Evolutionary conservation across 2,888 invertebrate genomes (phyloP).

Genomic region (Gastracanthus pulcherrimus): DNA sequence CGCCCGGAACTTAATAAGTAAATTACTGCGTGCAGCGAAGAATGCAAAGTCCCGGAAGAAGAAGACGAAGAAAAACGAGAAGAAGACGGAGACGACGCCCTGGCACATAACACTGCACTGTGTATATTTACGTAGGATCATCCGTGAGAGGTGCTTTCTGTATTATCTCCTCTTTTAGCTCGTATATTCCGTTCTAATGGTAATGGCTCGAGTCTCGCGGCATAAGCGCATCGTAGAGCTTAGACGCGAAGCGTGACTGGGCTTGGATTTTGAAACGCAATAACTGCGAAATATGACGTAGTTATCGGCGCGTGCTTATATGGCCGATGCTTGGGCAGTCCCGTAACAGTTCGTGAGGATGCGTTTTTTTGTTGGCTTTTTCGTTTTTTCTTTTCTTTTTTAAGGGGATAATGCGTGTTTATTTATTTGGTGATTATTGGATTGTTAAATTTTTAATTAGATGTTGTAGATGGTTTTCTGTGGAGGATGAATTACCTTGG

Average conservation of each 20-base stretch:
- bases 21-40: constrained; percentile 72
- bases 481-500: neutral
- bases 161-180: constrained; percentile 13
- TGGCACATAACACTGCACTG: neutral
- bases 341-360: neutral
- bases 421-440: neutral
- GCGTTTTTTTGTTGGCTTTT: too few relatives aligned
- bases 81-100: constrained; percentile 35
- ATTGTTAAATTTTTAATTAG: neutral
- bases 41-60: constrained; percentile 58
- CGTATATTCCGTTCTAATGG: constrained; percentile 24
- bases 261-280: constrained; percentile 6
- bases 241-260: neutral
- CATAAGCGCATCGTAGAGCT: neutral
- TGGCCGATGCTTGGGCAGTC: too few relatives aligned
- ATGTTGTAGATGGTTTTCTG: neutral
- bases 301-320: neutral
- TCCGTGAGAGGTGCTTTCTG: too few relatives aligned
- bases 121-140: too few relatives aligned
- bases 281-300: constrained; percentile 33
- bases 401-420: neutral
- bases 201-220: neutral
- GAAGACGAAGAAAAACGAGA: neutral
- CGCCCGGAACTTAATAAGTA: constrained; percentile 76
- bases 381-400: too few relatives aligned